Conservation (phyloP, 2,113 vertebrate species). For the Argyrosomus japonicus region DNA sequence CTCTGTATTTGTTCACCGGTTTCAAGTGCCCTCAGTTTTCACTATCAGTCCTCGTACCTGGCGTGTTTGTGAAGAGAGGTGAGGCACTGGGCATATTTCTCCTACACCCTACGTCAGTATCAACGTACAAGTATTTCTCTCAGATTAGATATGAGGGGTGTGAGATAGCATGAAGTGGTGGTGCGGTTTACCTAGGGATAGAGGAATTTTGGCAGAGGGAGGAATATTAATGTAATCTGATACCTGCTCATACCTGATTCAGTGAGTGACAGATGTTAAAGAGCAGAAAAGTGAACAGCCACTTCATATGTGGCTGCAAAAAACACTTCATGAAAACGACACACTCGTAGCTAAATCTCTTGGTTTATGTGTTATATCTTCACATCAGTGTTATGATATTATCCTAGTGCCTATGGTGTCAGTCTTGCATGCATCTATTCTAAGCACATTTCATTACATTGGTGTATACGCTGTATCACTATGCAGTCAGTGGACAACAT, state of each 20-base stretch:
- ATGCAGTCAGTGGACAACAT: neutral
- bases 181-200: neutral
- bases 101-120: slow-evolving; percentile 31
- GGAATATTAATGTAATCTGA: slow-evolving; percentile 27
- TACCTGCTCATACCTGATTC: slow-evolving; percentile 26
- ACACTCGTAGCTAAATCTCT: neutral
- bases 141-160: slow-evolving; percentile 45
- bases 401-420: neutral
- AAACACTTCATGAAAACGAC: too few species aligned
- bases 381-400: neutral
- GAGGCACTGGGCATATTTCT: slow-evolving; percentile 44
- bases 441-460: neutral
- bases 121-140: slow-evolving; percentile 45
- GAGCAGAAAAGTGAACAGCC: slow-evolving; percentile 11
- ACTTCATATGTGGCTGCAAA: neutral
- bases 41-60: slow-evolving; percentile 30
- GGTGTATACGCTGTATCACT: neutral
- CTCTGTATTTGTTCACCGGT: slow-evolving; percentile 54
- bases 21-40: slow-evolving; percentile 32
- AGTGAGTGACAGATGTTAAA: slow-evolving; percentile 39
- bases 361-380: neutral
- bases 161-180: neutral
- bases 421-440: neutral
- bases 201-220: slow-evolving; percentile 43
- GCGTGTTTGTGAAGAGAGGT: slow-evolving; percentile 44